phyloP scores from a whole-genome alignment of 2,888 invertebrate species.

The Clostera curtula region DNA sequence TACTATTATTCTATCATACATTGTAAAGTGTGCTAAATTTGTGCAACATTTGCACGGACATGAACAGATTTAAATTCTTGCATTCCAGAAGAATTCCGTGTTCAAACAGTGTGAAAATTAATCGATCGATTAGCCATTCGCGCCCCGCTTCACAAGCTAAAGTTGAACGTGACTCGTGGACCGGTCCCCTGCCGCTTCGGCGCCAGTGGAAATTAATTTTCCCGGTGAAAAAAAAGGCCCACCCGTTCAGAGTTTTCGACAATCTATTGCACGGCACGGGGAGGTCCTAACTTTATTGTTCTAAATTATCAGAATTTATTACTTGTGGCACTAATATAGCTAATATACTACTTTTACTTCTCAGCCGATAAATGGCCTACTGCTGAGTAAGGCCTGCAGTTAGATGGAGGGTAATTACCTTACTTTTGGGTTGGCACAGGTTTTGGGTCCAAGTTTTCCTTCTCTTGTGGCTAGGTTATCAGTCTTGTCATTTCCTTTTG shows the following conservation, averaged over 20 bases:
- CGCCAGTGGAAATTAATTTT: slow-evolving; percentile 55
- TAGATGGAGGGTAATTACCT: no score
- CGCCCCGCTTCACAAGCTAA: slow-evolving; percentile 53
- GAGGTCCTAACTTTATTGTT: slow-evolving; percentile 34
- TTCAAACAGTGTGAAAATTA: slow-evolving; percentile 65
- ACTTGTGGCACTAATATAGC: no score
- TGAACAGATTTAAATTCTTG: slow-evolving; percentile 35
- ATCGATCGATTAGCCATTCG: slow-evolving; percentile 69
- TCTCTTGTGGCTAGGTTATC: no score
- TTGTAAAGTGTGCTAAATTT: no score
- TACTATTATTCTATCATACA: no score
- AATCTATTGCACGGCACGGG: slow-evolving; percentile 42
- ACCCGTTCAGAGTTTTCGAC: slow-evolving; percentile 39
- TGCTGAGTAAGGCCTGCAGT: no score
- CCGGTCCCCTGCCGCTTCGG: slow-evolving; percentile 42
- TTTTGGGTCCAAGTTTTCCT: no score
- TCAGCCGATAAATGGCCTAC: no score
- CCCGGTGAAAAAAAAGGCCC: slow-evolving; percentile 42
- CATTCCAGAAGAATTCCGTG: slow-evolving; percentile 47
- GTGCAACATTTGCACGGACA: no score
- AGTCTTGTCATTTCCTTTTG: no score
- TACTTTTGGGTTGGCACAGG: no score
- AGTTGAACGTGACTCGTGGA: slow-evolving; percentile 60
- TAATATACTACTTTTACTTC: no score
- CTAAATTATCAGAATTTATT: slow-evolving; percentile 23